phyloP scores from a whole-genome alignment of 2,113 vertebrate species.

The Calidris pugnax region DNA sequence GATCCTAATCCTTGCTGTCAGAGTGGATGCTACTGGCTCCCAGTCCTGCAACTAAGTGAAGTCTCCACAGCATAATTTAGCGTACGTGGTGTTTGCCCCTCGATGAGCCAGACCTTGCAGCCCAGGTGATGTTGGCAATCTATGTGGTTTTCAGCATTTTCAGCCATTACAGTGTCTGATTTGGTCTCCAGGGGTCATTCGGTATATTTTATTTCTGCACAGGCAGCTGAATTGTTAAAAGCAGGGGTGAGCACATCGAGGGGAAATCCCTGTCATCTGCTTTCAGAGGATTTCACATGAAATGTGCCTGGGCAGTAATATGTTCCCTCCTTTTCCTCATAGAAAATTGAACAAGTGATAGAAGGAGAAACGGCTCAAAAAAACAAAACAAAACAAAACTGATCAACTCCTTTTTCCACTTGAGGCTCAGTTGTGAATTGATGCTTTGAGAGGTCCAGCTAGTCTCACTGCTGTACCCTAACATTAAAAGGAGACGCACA shows the following conservation, averaged over 20 bases:
- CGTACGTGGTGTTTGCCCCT: fast-evolving
- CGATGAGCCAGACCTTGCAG: fast-evolving
- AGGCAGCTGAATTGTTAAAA: not conserved
- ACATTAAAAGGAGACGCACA: not conserved
- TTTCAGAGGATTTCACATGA: not conserved
- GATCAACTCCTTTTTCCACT: fast-evolving
- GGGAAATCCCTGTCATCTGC: not conserved
- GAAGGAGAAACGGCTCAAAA: not conserved
- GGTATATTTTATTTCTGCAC: not conserved
- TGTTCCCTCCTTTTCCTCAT: not conserved
- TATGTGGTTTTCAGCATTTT: not conserved
- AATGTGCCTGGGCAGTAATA: not conserved
- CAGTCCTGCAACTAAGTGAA: not conserved
- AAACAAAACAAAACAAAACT: not conserved
- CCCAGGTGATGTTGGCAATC: not conserved
- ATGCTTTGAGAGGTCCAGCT: not conserved
- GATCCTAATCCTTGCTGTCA: not conserved
- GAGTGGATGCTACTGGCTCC: not conserved
- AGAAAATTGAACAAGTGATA: not conserved
- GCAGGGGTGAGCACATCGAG: not conserved
- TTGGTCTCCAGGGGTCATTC: not conserved
- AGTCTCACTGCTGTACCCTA: not conserved
- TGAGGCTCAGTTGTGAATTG: not conserved
- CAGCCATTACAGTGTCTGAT: not conserved
- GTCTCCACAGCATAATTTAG: fast-evolving